Conservation (phyloP, 2,113 vertebrate genomes). For the Psittacus erithacus region DNA sequence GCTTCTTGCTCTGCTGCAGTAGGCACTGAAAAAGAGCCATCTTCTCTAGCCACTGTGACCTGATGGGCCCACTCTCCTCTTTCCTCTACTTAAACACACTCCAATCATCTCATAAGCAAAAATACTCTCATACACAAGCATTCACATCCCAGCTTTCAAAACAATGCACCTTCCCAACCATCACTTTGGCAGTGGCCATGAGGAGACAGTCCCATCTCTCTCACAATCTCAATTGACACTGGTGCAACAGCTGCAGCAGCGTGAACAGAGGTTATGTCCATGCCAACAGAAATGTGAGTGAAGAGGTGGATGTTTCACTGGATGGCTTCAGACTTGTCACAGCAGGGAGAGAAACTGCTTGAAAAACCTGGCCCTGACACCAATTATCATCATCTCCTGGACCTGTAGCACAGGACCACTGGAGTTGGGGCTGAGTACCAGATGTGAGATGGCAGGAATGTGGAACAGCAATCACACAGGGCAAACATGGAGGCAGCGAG, state of each 20-base stretch:
- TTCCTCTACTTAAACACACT: neutral
- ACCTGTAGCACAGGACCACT: neutral
- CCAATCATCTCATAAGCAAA: neutral
- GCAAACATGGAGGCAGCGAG: neutral
- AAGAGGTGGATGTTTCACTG: neutral
- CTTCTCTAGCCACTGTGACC: neutral
- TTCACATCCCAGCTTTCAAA: neutral
- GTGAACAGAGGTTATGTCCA: neutral
- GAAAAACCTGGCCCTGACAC: neutral
- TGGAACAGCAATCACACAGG: neutral
- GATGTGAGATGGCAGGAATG: neutral
- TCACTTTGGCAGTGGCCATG: neutral
- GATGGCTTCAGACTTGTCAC: neutral
- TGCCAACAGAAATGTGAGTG: neutral
- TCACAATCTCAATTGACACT: fast-evolving
- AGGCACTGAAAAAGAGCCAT: neutral
- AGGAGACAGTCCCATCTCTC: neutral
- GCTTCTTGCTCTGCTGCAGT: neutral
- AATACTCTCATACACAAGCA: neutral
- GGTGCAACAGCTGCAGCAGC: neutral
- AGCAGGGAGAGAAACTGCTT: neutral
- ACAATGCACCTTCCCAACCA: neutral
- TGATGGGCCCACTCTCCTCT: neutral
- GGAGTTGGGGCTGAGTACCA: neutral
- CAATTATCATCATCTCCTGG: neutral